A percentile compares a stretch with the other conserved stretches of the same genome.
Conservation (phyloP, 2,113 vertebrate genomes). For the Brachyistius frenatus region DNA sequence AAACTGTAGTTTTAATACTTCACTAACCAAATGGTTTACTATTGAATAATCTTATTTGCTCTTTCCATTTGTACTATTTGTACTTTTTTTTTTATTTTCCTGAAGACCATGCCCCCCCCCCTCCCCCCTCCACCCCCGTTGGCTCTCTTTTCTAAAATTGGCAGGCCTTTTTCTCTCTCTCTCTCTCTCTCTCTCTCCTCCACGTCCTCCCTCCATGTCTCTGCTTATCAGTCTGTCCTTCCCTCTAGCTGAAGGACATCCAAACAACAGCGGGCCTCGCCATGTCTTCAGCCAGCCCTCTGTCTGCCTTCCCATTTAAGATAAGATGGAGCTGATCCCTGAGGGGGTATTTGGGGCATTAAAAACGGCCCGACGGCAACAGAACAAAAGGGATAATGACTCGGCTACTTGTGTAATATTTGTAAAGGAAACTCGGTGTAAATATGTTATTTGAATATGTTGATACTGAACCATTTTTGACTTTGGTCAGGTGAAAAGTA, state of each 20-base stretch:
- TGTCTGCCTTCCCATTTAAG: constrained; percentile 55
- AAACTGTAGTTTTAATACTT: too few relatives aligned
- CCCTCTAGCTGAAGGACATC: constrained; percentile 72
- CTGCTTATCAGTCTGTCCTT: constrained; percentile 72
- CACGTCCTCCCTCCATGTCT: constrained; percentile 45
- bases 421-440: not conserved
- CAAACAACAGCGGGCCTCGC: constrained; percentile 58
- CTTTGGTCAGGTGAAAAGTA: not conserved
- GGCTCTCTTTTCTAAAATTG: constrained; percentile 49
- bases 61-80: not conserved
- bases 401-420: not conserved
- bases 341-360: constrained; percentile 24
- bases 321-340: constrained; percentile 58
- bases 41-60: not conserved
- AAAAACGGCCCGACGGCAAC: constrained; percentile 8
- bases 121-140: not conserved
- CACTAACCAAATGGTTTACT: not conserved
- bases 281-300: constrained; percentile 54
- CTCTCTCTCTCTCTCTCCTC: constrained; percentile 43
- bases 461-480: not conserved
- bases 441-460: not conserved
- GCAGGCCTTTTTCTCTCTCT: constrained; percentile 42
- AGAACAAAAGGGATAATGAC: not conserved
- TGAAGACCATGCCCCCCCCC: constrained; percentile 16
- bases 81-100: not conserved